Percentiles rank a stretch among this genome's conserved stretches.
Evolutionary conservation across 2,113 vertebrate species (phyloP).

Genomic region (Crotalus viridis): DNA sequence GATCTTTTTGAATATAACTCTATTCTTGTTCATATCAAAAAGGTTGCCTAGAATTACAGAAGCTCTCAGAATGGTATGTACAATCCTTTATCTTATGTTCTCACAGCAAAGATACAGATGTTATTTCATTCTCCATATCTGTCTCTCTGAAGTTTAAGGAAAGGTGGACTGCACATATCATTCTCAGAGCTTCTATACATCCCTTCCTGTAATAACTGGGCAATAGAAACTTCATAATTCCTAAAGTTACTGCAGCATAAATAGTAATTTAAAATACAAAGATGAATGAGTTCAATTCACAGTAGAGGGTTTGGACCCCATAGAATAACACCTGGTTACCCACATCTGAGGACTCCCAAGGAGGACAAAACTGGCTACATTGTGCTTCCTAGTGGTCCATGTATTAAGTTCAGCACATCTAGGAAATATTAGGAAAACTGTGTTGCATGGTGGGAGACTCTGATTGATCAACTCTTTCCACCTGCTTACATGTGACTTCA

Average conservation of each 20-base stretch:
- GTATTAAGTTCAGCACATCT: not conserved
- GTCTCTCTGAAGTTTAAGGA: not conserved
- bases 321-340: not conserved
- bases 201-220: not conserved
- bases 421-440: not conserved
- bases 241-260: not conserved
- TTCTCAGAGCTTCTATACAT: not conserved
- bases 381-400: not conserved
- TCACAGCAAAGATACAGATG: not conserved
- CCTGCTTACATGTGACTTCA: not conserved
- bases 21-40: not conserved
- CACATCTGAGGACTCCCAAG: not conserved
- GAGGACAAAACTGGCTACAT: not conserved
- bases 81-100: not conserved
- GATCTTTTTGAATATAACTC: too few relatives aligned
- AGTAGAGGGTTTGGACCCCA: not conserved
- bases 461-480: not conserved
- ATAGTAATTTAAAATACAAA: not conserved
- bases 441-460: not conserved
- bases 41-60: not conserved
- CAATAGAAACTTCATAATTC: not conserved
- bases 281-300: not conserved
- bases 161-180: not conserved
- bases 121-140: not conserved
- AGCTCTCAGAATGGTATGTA: not conserved